These are phyloP conservation scores for Calameuta idolon DNA, from an alignment of 2,888 invertebrate genomes.

Conservation along the genomic window DNA sequence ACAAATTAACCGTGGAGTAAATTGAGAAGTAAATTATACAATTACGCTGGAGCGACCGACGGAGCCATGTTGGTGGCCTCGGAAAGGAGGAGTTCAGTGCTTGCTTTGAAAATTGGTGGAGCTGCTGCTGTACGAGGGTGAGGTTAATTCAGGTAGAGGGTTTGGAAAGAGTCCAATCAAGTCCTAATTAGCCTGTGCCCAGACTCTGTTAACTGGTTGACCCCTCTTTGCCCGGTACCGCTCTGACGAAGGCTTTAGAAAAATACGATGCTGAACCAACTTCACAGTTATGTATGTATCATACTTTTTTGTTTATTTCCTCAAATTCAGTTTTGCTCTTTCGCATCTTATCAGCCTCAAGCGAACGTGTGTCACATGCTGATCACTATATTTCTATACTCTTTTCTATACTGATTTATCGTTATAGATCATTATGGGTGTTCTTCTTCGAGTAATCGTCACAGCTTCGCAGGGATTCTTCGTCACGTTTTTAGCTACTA, in stretches of 20 bases:
- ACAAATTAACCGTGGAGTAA: conserved; percentile 50
- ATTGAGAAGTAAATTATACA: conserved; percentile 52
- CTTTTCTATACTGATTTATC: background rate
- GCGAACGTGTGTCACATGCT: background rate
- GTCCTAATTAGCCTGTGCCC: conserved; percentile 56
- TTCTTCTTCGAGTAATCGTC: background rate
- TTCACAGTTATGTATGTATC: background rate
- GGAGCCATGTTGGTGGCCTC: conserved; percentile 21
- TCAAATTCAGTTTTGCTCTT: background rate
- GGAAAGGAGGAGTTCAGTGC: conserved; percentile 11
- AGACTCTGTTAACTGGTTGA: conserved; percentile 34
- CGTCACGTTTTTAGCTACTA: background rate
- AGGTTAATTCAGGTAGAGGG: conserved; percentile 19
- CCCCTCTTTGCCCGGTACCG: background rate
- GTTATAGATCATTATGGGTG: background rate
- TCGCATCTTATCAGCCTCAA: background rate
- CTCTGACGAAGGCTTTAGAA: background rate
- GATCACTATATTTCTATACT: background rate
- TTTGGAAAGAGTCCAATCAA: conserved; percentile 46
- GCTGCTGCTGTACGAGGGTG: conserved; percentile 19
- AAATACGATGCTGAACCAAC: background rate
- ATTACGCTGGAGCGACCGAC: conserved; percentile 41
- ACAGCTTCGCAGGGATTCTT: background rate
- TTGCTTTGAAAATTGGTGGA: background rate
- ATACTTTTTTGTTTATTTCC: background rate